Evolutionary conservation across 2,888 invertebrate genomes (phyloP).

Genomic region (Erannis defoliaria): DNA sequence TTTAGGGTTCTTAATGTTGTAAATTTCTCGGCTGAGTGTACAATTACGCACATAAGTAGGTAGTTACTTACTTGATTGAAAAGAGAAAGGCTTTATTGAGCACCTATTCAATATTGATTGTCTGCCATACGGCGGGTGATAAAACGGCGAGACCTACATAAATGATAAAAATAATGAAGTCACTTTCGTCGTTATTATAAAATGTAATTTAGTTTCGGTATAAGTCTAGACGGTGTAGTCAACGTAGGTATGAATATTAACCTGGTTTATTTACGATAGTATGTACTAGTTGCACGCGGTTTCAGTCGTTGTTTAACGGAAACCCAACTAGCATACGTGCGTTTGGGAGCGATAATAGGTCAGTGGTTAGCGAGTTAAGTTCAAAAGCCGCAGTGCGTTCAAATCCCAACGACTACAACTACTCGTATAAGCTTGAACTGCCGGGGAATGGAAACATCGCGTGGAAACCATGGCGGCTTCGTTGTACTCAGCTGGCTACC

Average conservation of each 20-base stretch:
- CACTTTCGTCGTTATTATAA: conserved; percentile 15
- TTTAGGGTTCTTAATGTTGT: not conserved
- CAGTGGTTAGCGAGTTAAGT: no score
- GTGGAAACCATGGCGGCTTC: no score
- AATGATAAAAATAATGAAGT: conserved; percentile 9
- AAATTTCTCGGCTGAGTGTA: conserved; percentile 6
- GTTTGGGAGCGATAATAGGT: no score
- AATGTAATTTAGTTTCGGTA: conserved; percentile 6
- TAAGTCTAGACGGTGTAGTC: not conserved
- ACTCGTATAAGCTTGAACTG: no score
- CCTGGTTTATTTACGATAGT: not conserved
- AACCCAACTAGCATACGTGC: no score
- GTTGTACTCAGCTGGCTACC: no score
- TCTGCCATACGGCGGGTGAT: not conserved
- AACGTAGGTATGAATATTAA: not conserved
- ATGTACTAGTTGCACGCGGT: not conserved
- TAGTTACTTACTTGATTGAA: conserved; percentile 16
- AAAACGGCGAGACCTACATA: conserved; percentile 15
- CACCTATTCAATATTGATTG: conserved; percentile 29
- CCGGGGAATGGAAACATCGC: no score
- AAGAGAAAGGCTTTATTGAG: conserved; percentile 33
- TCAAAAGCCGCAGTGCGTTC: no score
- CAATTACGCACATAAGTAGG: not conserved
- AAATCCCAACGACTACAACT: no score
- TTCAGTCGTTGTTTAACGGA: no score